Evolutionary conservation across 2,888 invertebrate genomes (phyloP), one percentile per base, ranked within the genome.

Genomic region (Papilio elwesi): DNA sequence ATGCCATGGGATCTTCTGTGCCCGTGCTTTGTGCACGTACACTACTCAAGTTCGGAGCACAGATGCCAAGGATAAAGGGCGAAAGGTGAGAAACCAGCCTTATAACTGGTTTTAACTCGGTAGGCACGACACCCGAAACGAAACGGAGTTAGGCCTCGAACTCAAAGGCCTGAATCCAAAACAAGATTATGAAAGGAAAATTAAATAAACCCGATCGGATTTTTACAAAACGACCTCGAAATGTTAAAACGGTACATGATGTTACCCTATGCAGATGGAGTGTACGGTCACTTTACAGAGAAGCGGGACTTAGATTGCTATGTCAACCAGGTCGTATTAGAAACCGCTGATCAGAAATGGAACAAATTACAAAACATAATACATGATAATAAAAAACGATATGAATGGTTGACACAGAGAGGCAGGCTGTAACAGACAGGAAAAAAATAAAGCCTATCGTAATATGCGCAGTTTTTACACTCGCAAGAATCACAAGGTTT

Each of bases 41-140:
- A 65, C 65, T 51, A 65, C 15, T 51, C 26, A 65, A 65, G 47
- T 0, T 63, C 47, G n/a, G 63, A 63, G 43, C 38, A 47, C 63
- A 63, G 63, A 47, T 63, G 63, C 63, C 11, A 47, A 63, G 63
- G 43, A 47, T 43, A 2, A 63, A 63, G 47, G 63, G 63, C 63
- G 63, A 47, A 63, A 38, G 57, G 57, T 26, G 57, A 59, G 36
- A 13, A 59, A 59, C 13, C 57, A 38, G 57, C 57, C 57, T 38
- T 59, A 59, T 2, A 59, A 63, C 43, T 47, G 63, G 9, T 63
- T 47, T 1, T 47, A n/a, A 63, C 47, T 63, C 63, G 63, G 43
- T 43, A 63, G 43, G n/a, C 43, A 15, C 62, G 47, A 43, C 15
- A 63, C 26, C 15, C 13, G n/a, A n/a, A n/a, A n/a, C n/a, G n/a